phyloP scores from a whole-genome alignment of 2,797 vertebrate genomes.

The Gymnothorax javanicus region DNA sequence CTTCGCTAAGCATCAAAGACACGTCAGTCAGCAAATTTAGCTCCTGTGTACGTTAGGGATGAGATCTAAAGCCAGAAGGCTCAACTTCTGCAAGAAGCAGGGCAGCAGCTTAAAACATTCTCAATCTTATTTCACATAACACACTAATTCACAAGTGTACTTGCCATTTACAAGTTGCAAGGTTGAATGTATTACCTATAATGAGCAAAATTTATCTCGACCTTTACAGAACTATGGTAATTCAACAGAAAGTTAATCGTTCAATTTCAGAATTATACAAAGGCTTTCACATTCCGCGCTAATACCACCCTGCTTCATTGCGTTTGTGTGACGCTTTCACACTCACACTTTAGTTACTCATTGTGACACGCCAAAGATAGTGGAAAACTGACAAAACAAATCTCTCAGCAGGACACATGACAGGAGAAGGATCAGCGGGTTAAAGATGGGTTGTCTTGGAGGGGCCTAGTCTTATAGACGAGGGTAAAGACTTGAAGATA shows the following conservation, averaged over 20 bases:
- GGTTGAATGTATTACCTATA: neutral
- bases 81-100: neutral
- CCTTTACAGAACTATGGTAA: neutral
- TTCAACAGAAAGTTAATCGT: neutral
- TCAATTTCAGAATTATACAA: neutral
- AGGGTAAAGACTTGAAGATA: neutral
- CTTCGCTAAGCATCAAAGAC: neutral
- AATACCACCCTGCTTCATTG: neutral
- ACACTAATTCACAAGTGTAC: neutral
- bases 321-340: neutral
- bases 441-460: neutral
- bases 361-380: slow-evolving; percentile 15
- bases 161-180: neutral
- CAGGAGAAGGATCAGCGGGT: slow-evolving; percentile 3
- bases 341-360: neutral
- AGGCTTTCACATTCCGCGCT: neutral
- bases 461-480: neutral
- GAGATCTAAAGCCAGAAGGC: neutral
- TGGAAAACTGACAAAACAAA: slow-evolving; percentile 5
- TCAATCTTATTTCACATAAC: neutral
- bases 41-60: neutral
- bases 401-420: neutral
- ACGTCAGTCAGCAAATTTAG: slow-evolving; percentile 12
- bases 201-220: neutral
- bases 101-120: neutral